Conservation (phyloP, 92 coral and sea anemone genomes). For the Parazoanthus atlanticus region DNA sequence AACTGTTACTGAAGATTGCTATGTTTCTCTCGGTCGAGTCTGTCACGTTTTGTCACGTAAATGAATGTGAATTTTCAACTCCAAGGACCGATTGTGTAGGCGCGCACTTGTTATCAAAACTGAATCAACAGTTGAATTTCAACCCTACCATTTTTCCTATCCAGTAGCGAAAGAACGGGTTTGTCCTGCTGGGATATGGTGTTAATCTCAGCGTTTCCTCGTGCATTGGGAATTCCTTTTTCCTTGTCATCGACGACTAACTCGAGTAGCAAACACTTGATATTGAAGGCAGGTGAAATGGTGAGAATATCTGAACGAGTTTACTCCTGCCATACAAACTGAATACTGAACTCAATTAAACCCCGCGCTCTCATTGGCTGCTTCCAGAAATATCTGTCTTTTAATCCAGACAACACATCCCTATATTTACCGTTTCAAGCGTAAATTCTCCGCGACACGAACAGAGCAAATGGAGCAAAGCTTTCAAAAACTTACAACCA, state of each 20-base stretch:
- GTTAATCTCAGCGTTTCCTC: conserved; percentile 23
- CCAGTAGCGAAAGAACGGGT: conserved; percentile 44
- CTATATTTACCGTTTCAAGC: conserved; percentile 7
- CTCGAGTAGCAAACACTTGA: conserved; percentile 28
- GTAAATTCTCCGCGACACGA: neutral
- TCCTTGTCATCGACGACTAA: neutral
- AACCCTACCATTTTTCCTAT: conserved; percentile 46
- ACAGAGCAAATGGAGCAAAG: neutral
- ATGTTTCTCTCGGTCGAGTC: neutral
- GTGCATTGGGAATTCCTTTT: conserved; percentile 8
- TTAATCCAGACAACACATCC: conserved; percentile 40
- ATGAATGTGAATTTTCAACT: conserved; percentile 2
- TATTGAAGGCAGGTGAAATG: conserved; percentile 33
- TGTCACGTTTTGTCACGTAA: conserved; percentile 41
- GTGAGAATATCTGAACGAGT: conserved; percentile 26
- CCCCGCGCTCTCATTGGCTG: conserved; percentile 38
- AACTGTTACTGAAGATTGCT: neutral
- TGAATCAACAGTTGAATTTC: conserved; percentile 26
- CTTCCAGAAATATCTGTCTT: conserved; percentile 12
- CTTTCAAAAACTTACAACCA: neutral
- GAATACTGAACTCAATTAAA: conserved; percentile 34
- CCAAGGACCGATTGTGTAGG: neutral
- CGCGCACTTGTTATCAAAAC: conserved; percentile 18
- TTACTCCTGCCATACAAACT: conserved; percentile 21
- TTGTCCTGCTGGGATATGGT: conserved; percentile 30